These are phyloP conservation scores for Gallinago undulata DNA, from an alignment of 2,113 vertebrate species.

Conservation along the genomic window DNA sequence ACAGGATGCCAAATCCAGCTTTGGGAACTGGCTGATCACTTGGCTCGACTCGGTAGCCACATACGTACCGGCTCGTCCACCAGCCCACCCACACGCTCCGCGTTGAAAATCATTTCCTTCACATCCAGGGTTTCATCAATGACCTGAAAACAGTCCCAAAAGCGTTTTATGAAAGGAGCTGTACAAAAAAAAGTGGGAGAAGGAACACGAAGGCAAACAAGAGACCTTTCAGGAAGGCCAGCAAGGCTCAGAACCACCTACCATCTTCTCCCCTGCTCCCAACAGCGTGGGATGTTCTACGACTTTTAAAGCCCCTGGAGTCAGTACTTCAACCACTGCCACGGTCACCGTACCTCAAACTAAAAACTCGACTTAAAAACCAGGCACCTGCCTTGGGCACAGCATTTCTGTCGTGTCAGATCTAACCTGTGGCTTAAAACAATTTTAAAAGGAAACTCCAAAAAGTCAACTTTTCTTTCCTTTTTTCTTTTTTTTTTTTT, in stretches of 20 bases:
- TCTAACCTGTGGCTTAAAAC: background rate
- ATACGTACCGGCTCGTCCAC: constrained; percentile 91
- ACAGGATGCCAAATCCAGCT: background rate
- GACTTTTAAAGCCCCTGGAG: background rate
- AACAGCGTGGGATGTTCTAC: background rate
- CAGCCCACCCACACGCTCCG: constrained; percentile 89
- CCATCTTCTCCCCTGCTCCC: background rate
- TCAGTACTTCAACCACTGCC: background rate
- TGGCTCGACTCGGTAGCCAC: background rate
- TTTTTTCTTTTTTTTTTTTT: no score
- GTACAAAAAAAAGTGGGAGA: background rate
- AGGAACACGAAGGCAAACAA: background rate
- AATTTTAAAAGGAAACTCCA: background rate
- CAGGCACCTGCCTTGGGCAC: background rate
- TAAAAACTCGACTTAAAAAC: background rate
- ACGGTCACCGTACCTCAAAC: background rate
- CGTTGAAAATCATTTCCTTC: constrained; percentile 95
- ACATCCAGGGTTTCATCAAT: constrained; percentile 97
- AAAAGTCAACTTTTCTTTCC: background rate
- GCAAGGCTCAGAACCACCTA: background rate
- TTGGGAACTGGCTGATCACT: background rate
- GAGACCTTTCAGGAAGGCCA: background rate
- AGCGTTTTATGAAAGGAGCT: constrained; percentile 69
- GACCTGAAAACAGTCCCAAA: constrained; percentile 85
- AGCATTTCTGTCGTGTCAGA: background rate